Evolutionary conservation across 2,113 vertebrate species (phyloP).

Genomic region (Raja brachyura): DNA sequence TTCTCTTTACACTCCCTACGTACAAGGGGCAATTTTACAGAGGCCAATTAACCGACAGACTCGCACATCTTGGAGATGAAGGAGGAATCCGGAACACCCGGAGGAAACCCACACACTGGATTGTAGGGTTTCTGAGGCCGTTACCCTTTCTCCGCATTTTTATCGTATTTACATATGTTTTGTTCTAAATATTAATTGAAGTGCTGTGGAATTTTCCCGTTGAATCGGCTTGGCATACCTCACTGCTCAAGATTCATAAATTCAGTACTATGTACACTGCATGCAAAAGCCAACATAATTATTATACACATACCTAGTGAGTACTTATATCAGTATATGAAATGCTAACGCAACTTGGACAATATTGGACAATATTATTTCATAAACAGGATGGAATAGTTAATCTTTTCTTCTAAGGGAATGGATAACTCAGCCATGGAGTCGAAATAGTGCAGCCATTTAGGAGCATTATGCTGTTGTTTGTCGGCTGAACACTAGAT

Average conservation of each 20-base stretch:
- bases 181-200: conserved; percentile 13
- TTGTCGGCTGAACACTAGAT: neutral
- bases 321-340: neutral
- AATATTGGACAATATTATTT: neutral
- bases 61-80: no score
- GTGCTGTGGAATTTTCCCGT: neutral
- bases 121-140: neutral
- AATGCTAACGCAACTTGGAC: neutral
- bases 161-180: neutral
- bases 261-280: conserved; percentile 24
- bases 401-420: neutral
- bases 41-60: no score
- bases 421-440: neutral
- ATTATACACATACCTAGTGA: conserved; percentile 3
- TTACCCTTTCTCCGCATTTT: neutral
- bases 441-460: neutral
- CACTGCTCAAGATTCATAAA: conserved; percentile 27
- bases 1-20: no score
- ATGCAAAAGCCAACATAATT: conserved; percentile 26
- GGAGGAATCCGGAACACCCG: no score
- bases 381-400: neutral
- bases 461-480: neutral
- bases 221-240: conserved; percentile 12
- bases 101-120: no score
- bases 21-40: no score